Conservation (phyloP, 2,888 invertebrate genomes). For the Lasioglossum malachurum region DNA sequence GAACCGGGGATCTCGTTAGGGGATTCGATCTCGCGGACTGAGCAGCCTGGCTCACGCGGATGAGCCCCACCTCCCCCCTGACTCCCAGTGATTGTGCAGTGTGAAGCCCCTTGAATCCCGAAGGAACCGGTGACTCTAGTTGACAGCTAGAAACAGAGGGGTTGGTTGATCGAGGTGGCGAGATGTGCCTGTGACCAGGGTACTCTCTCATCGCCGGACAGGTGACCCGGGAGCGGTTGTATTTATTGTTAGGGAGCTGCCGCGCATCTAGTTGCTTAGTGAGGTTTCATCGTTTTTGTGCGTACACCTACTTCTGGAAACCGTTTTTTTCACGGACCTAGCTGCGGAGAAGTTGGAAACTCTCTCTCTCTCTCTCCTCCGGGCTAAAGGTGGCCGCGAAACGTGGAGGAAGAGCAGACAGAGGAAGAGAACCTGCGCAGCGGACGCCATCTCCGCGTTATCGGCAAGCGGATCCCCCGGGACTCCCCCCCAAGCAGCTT, state of each 20-base stretch:
- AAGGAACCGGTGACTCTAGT: conserved; percentile 27
- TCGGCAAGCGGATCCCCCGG: conserved; percentile 85
- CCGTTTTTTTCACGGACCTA: background rate
- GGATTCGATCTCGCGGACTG: conserved; percentile 25
- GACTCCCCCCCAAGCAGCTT: conserved; percentile 83
- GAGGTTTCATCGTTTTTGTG: conserved; percentile 22
- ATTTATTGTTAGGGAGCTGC: background rate
- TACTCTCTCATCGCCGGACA: conserved; percentile 3
- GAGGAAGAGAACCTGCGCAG: conserved; percentile 72
- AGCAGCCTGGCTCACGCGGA: conserved; percentile 15
- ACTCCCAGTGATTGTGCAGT: conserved; percentile 59
- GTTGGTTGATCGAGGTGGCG: conserved; percentile 20
- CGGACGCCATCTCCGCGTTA: conserved; percentile 85
- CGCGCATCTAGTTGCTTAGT: conserved; percentile 22
- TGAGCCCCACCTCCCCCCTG: conserved; percentile 25
- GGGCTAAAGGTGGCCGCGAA: conserved; percentile 18
- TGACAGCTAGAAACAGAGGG: conserved; percentile 3
- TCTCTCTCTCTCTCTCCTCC: conserved; percentile 1
- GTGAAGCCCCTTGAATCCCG: background rate
- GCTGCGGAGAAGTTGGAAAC: background rate
- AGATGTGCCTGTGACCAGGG: conserved; percentile 62
- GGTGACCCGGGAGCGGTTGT: background rate
- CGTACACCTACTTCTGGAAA: background rate
- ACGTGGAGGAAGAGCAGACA: conserved; percentile 62
- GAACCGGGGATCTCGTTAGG: conserved; percentile 24